A percentile compares a stretch with the other conserved stretches of the same genome.
phyloP scores from a whole-genome alignment of 2,113 vertebrate genomes.

The Genyomyrus donnyi region DNA sequence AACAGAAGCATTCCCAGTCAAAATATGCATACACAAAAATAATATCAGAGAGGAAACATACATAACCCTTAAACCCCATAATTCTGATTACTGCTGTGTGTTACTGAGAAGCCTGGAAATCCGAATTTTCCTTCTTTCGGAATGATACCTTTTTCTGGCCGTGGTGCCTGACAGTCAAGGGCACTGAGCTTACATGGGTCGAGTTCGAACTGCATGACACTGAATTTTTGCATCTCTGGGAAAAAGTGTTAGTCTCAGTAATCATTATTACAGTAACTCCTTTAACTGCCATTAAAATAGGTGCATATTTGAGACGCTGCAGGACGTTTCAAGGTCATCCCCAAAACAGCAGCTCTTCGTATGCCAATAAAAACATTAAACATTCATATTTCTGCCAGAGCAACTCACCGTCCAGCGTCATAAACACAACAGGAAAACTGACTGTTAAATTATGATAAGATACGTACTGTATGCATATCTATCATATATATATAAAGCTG shows the following conservation, averaged over 20 bases:
- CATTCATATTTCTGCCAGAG: conserved; percentile 51
- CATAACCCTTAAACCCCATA: conserved; percentile 42
- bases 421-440: conserved; percentile 42
- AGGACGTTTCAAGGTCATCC: conserved; percentile 65
- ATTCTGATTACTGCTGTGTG: conserved; percentile 18
- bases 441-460: conserved; percentile 43
- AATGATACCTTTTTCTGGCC: conserved; percentile 42
- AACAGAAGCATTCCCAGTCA: conserved; percentile 42
- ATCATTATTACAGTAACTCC: conserved; percentile 31
- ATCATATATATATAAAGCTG: conserved; percentile 10
- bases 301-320: conserved; percentile 50
- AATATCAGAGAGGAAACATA: conserved; percentile 53
- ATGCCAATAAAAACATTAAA: conserved; percentile 47
- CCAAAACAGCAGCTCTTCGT: conserved; percentile 41
- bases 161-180: conserved; percentile 57
- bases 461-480: conserved; percentile 25
- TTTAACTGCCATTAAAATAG: conserved; percentile 41
- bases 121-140: not conserved
- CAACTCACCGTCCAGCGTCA: conserved; percentile 33
- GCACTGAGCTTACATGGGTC: conserved; percentile 37
- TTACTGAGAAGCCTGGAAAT: conserved; percentile 13
- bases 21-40: conserved; percentile 41
- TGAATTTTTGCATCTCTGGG: conserved; percentile 64
- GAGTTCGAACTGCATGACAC: conserved; percentile 53
- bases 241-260: conserved; percentile 43